Base-by-base conservation (phyloP, 2,113 vertebrate genomes). In the Aegypius monachus region DNA sequence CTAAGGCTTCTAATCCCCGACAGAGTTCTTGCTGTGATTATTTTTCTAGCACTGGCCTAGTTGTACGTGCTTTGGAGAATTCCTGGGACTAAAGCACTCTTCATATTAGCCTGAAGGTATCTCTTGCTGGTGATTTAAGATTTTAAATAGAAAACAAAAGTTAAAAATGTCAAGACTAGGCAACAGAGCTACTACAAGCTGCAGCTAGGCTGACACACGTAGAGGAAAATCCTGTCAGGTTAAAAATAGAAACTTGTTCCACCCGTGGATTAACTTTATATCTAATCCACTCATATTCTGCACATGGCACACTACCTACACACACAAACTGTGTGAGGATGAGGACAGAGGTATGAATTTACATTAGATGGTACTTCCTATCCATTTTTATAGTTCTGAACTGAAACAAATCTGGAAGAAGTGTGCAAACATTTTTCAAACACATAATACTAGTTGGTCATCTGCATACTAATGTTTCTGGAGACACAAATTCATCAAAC, bases 201-300 rank as follows among this genome's bases (percentile, higher is more conserved):
- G 26, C 43, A 62, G 13, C 63, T 83, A 63, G 50, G 43, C 45
- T 93, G 79, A 73, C 52, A 42, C 3, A 13, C 0, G 0, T 52
- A 82, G 48, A 89, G 47, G 68, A 92, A 96, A 94, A 95, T 90
- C 83, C 75, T 45, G 38, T 11, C 56, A 31, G 55, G 72, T 88
- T 97, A 90, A 97, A 96, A 96, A 96, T 95, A 97, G 95, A 88
- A 90, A 81, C 91, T 77, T 88, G 73, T 87, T 95, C 93, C 74
- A 81, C 66, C 13, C 11, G 0, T 84, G 82, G 97, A 97, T 97
- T 97, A 97, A 88, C 74, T 81, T 93, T 75, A 11, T 80, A 72
- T 68, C 65, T 97, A 97, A 97, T 97, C 95, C 89, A 92, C 89
- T 93, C 58, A 23, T 78, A 81, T 90, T 95, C 58, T 96, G 72